Base-by-base conservation (phyloP, 2,888 invertebrate genomes). In the Drosophila testacea region DNA sequence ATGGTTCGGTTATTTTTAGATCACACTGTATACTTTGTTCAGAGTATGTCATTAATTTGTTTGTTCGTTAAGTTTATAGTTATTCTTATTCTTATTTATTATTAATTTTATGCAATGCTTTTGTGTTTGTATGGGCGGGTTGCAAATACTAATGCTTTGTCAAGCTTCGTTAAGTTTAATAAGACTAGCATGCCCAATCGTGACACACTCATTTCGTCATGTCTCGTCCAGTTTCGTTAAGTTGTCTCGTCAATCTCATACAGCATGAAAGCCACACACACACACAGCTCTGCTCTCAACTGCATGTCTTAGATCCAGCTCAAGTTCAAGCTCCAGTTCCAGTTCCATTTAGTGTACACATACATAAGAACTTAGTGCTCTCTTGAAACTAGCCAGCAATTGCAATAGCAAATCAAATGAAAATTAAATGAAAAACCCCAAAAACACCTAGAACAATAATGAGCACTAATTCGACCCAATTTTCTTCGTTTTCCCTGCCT, bases 261-360 rank as follows among this genome's bases (percentile, higher is more conserved):
- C 38, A 44, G 76, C 77, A 76, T 77, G 73, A 63, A 55, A 34
- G 38, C 38, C 54, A 42, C 10, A 41, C 34, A 27, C 38, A 44
- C 22, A 38, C 48, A 62, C 48, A 62, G 70, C 79, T 77, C 64
- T 65, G 69, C 72, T 79, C 66, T 77, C 57, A 55, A 48, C 47
- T 56, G 55, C 62, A 62, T 62, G 62, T 28, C 16, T 34, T 47
- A 56, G 47, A 39, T 41, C n/a, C 39, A 55, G 32, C 42, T 62
- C 76, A 16, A 22, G 22, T 22, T 42, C 0, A 5, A 56, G 47
- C 34, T 47, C 9, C 39, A 55, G 32, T 22, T 62, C 76, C 42
- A 22, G 22, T 10, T 42, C 67, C 77, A 70, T 70, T 75, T 52
- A 42, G 57, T 56, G 55, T 73, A 48, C 42, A 54, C 16, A 36